phyloP scores from a whole-genome alignment of 2,113 vertebrate genomes.

The Tachysurus fulvidraco region DNA sequence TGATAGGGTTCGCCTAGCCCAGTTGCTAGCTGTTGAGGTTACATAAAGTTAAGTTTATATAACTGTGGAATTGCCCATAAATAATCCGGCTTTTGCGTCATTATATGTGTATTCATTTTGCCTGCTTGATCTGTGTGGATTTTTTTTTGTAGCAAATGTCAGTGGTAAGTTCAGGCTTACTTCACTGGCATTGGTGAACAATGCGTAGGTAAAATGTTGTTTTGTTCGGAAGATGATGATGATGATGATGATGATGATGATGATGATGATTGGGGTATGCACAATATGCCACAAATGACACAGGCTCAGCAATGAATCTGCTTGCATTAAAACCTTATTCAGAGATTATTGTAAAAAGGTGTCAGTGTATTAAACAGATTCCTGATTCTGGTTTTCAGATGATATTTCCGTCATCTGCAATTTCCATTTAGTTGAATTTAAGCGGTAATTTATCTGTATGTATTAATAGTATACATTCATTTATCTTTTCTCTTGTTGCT shows the following conservation, averaged over 20 bases:
- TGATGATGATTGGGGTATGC: not conserved
- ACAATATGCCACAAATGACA: not conserved
- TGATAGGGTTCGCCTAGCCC: not conserved
- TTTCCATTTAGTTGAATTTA: not conserved
- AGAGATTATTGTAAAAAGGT: not conserved
- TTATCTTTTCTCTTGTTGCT: constrained; percentile 7
- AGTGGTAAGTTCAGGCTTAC: not conserved
- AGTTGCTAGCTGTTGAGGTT: not conserved
- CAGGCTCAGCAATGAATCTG: not conserved
- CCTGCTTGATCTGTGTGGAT: not conserved
- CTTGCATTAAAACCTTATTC: not conserved
- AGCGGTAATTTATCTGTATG: not conserved
- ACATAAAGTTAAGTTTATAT: not conserved
- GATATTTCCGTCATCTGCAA: not conserved
- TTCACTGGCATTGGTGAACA: not conserved
- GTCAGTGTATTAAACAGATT: not conserved
- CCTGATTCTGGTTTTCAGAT: not conserved
- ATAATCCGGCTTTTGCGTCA: not conserved
- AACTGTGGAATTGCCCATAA: not conserved
- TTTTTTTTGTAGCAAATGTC: not conserved
- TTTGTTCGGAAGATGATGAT: not conserved
- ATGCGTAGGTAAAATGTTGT: not conserved
- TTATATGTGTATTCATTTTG: not conserved
- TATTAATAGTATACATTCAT: not conserved
- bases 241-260: not conserved